These are phyloP conservation scores for Coregonus suidteri DNA, from an alignment of 2,797 vertebrate genomes.

Conservation along the genomic window DNA sequence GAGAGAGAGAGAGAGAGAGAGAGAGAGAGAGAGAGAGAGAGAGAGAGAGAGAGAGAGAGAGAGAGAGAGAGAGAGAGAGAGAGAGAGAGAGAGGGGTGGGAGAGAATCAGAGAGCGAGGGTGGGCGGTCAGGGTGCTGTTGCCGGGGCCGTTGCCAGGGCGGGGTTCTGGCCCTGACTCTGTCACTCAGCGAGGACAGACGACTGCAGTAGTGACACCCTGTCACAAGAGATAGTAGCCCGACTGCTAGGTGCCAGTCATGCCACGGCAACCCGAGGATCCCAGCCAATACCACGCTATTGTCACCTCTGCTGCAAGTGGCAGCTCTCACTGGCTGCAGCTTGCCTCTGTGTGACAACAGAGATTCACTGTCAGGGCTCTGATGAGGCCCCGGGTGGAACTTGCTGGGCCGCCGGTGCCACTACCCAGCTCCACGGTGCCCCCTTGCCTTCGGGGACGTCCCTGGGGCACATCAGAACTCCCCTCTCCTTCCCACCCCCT, in stretches of 20 bases:
- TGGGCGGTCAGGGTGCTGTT: not conserved
- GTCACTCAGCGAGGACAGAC: slow-evolving; percentile 70
- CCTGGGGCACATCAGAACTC: slow-evolving; percentile 62
- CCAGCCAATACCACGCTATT: slow-evolving; percentile 67
- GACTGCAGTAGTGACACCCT: slow-evolving; percentile 76
- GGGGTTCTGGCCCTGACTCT: slow-evolving; percentile 54
- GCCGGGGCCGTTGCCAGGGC: slow-evolving; percentile 10
- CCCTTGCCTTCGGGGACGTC: slow-evolving; percentile 81
- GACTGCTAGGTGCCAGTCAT: slow-evolving; percentile 84
- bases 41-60: no score
- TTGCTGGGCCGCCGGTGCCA: slow-evolving; percentile 45
- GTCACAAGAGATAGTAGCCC: slow-evolving; percentile 81
- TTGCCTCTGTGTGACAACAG: slow-evolving; percentile 74
- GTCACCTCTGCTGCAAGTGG: slow-evolving; percentile 85
- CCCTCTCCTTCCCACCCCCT: slow-evolving; percentile 19
- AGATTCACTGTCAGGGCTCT: slow-evolving; percentile 80
- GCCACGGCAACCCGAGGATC: slow-evolving; percentile 45
- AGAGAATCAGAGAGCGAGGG: slow-evolving; percentile 12
- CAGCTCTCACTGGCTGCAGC: slow-evolving; percentile 74
- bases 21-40: no score
- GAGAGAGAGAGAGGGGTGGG: not conserved
- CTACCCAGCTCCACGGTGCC: slow-evolving; percentile 63
- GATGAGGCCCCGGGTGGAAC: slow-evolving; percentile 79
- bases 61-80: no score
- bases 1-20: no score